Conservation (phyloP, 2,113 vertebrate species). For the Gambusia holbrooki region DNA sequence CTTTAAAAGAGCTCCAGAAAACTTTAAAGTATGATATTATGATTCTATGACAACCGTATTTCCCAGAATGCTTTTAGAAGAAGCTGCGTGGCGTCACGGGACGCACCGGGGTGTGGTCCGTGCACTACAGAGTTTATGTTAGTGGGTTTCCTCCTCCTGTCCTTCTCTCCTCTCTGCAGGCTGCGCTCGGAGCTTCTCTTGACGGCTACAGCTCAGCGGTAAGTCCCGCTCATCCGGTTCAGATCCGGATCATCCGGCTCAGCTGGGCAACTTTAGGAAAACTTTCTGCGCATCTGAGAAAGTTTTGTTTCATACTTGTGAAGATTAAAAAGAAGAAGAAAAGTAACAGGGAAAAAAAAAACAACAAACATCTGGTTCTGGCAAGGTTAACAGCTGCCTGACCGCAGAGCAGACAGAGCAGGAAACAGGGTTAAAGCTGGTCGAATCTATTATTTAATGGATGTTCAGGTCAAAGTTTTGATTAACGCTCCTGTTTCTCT, state of each 20-base stretch:
- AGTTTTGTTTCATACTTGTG: conserved; percentile 9
- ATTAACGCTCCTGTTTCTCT: not conserved
- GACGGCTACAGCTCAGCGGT: conserved; percentile 49
- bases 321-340: not conserved
- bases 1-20: too few relatives aligned
- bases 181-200: conserved; percentile 11
- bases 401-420: not conserved
- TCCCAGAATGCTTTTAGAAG: conserved; percentile 50
- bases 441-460: not conserved
- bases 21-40: not conserved
- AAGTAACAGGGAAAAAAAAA: not conserved
- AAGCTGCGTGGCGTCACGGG: conserved; percentile 29
- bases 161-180: conserved; percentile 9
- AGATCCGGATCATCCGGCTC: not conserved
- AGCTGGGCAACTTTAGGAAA: not conserved
- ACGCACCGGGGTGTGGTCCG: conserved; percentile 59
- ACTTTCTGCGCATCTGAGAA: not conserved
- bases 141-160: not conserved
- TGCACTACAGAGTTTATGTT: conserved; percentile 25
- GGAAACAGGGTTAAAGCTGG: not conserved
- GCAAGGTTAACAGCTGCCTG: conserved; percentile 10
- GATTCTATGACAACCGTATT: conserved; percentile 31
- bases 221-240: conserved; percentile 21
- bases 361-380: not conserved
- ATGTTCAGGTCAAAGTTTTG: not conserved